Percentiles rank a stretch among this genome's conserved stretches.
Conservation (phyloP, 2,797 vertebrate species). For the Hyperoplus immaculatus region DNA sequence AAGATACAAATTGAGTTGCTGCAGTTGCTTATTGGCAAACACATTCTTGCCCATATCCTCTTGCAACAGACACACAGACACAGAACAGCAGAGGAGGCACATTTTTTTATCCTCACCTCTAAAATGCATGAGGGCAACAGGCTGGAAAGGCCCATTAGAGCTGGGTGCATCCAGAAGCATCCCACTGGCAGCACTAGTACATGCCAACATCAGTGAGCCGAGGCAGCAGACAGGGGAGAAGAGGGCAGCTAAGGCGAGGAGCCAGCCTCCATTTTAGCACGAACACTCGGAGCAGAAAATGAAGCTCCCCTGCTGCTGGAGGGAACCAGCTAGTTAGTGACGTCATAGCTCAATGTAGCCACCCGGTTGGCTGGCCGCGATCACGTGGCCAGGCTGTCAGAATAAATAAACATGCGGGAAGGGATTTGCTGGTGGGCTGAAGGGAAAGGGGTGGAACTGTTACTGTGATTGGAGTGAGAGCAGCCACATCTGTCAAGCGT, state of each 20-base stretch:
- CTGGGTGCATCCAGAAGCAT: conserved; percentile 95
- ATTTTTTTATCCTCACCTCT: conserved; percentile 90
- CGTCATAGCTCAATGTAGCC: conserved; percentile 88
- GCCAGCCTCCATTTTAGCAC: conserved; percentile 98
- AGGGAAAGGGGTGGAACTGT: conserved; percentile 66
- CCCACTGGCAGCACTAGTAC: conserved; percentile 90
- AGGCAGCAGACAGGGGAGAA: conserved; percentile 74
- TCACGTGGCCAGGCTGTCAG: conserved; percentile 89
- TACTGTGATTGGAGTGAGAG: conserved; percentile 65
- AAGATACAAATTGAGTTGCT: conserved; percentile 24
- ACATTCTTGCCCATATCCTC: conserved; percentile 52
- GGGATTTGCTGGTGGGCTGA: conserved; percentile 84
- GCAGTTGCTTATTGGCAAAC: conserved; percentile 48
- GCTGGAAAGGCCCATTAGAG: conserved; percentile 97
- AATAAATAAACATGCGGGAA: conserved; percentile 87
- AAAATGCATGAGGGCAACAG: conserved; percentile 95
- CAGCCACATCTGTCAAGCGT: conserved; percentile 56
- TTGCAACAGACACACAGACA: conserved; percentile 46
- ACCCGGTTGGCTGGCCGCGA: conserved; percentile 86
- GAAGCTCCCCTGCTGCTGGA: conserved; percentile 97
- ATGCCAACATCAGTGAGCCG: conserved; percentile 94
- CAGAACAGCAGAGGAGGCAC: conserved; percentile 53
- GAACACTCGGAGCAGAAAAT: conserved; percentile 93
- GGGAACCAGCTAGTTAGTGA: conserved; percentile 95
- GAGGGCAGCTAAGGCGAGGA: conserved; percentile 90